phyloP scores from a whole-genome alignment of 2,888 invertebrate genomes.

The Microplitis deprimator region DNA sequence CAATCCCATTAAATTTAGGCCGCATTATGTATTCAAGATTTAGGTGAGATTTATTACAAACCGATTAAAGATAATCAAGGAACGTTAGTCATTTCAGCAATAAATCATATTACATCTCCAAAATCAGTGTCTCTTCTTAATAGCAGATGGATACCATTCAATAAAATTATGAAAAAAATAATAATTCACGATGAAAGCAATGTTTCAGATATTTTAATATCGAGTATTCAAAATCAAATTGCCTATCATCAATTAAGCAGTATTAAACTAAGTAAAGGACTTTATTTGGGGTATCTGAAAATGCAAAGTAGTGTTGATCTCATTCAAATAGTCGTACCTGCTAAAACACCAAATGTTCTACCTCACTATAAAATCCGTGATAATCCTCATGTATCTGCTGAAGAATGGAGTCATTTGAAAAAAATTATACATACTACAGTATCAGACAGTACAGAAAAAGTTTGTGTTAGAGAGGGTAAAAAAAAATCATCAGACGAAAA shows the following conservation, averaged over 20 bases:
- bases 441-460: constrained; percentile 67
- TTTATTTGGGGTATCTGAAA: constrained; percentile 96
- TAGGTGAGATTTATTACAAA: constrained; percentile 95
- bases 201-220: constrained; percentile 87
- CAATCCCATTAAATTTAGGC: constrained; percentile 74
- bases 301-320: constrained; percentile 96
- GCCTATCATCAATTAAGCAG: constrained; percentile 85
- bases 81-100: constrained; percentile 90
- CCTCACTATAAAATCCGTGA: constrained; percentile 94
- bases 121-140: constrained; percentile 92
- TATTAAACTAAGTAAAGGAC: constrained; percentile 86
- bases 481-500: constrained; percentile 64
- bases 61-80: constrained; percentile 91
- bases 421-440: constrained; percentile 65
- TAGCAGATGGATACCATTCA: constrained; percentile 92
- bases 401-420: constrained; percentile 95
- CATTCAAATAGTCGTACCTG: constrained; percentile 92
- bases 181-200: constrained; percentile 82
- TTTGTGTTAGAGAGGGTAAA: constrained; percentile 57
- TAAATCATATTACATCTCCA: constrained; percentile 84
- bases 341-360: constrained; percentile 93
- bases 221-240: constrained; percentile 87
- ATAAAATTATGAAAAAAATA: constrained; percentile 86
- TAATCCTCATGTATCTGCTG: constrained; percentile 96
- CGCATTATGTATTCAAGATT: constrained; percentile 90